A percentile compares a stretch with the other conserved stretches of the same genome.
These are phyloP conservation scores for Acromyrmex echinatior DNA, from an alignment of 1,140 invertebrate genomes.

Conservation along the genomic window DNA sequence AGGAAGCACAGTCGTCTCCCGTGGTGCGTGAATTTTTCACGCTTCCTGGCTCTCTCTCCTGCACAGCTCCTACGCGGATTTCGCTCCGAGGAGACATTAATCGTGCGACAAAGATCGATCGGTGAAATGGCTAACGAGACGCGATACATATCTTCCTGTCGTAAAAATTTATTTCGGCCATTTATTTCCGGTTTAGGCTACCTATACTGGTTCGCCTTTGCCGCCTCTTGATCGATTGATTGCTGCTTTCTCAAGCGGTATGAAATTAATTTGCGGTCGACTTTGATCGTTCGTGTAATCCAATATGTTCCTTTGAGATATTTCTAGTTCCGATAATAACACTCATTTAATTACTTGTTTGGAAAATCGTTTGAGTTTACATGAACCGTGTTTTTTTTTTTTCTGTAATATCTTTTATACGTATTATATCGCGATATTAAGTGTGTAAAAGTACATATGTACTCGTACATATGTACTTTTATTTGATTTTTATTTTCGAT, in stretches of 20 bases:
- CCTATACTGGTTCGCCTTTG: neutral
- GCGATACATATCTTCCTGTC: conserved; percentile 34
- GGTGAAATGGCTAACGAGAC: conserved; percentile 12
- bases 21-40: conserved; percentile 54
- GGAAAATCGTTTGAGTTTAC: neutral
- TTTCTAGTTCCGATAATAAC: neutral
- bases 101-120: conserved; percentile 32
- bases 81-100: conserved; percentile 35
- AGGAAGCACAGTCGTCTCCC: neutral
- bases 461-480: neutral
- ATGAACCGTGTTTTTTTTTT: neutral
- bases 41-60: neutral
- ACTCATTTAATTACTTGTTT: neutral
- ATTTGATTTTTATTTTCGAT: neutral
- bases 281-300: neutral
- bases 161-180: conserved; percentile 52
- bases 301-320: neutral
- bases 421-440: too few species aligned
- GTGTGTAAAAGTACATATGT: too few species aligned
- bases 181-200: conserved; percentile 38
- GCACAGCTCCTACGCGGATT: conserved; percentile 9
- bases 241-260: neutral
- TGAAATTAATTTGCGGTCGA: conserved; percentile 8
- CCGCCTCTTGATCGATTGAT: neutral
- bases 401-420: neutral